Evolutionary conservation across 1,140 invertebrate species (phyloP).

Genomic region (Phenacoccus solenopsis): DNA sequence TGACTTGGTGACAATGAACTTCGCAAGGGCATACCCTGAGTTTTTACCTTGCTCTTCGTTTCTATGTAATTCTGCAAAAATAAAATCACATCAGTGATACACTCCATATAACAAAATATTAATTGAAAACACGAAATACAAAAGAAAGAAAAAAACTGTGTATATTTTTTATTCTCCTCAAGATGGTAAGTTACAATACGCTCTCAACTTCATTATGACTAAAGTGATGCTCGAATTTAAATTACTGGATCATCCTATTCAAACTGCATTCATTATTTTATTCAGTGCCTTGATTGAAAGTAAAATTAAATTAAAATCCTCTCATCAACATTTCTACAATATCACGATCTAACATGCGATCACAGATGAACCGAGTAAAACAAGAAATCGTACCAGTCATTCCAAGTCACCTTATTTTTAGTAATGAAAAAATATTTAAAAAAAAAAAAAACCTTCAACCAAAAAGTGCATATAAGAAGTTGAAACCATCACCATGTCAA

Average conservation of each 20-base stretch:
- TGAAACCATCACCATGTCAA: neutral
- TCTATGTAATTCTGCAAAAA: neutral
- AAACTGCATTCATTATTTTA: too few relatives aligned
- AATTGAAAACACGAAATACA: neutral
- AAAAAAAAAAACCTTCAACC: neutral
- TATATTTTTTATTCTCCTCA: too few relatives aligned
- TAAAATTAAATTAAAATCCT: neutral
- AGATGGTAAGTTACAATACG: too few relatives aligned
- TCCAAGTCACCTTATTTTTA: neutral
- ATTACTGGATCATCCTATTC: too few relatives aligned
- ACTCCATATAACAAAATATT: neutral
- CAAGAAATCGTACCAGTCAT: neutral
- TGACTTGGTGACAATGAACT: neutral
- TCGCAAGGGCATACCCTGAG: neutral
- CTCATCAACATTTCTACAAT: neutral
- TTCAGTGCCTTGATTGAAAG: neutral
- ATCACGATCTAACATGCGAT: too few relatives aligned
- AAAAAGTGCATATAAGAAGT: neutral
- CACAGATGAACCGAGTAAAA: too few relatives aligned
- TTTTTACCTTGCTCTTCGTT: neutral
- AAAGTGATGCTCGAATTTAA: too few relatives aligned
- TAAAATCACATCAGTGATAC: neutral
- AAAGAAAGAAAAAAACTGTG: too few relatives aligned
- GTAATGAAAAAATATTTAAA: neutral
- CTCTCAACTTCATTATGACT: too few relatives aligned